A percentile compares a stretch with the other conserved stretches of the same genome.
Evolutionary conservation across 2,797 vertebrate genomes (phyloP).

Genomic region (Sciaenops ocellatus): DNA sequence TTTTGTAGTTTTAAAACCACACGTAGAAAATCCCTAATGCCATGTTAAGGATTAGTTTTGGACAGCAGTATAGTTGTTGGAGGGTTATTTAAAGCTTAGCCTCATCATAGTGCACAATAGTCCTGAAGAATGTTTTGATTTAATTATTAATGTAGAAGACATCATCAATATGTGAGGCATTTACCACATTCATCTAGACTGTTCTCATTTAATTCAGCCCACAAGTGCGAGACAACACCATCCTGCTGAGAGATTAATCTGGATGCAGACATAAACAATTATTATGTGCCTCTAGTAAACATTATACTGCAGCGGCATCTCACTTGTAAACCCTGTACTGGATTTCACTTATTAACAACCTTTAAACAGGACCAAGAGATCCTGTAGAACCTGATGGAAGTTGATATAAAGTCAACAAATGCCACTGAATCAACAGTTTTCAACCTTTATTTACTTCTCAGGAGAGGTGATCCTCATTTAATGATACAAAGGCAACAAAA

Average conservation of each 20-base stretch:
- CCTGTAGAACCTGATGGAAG: not conserved
- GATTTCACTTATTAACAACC: not conserved
- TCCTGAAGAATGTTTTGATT: slow-evolving; percentile 16
- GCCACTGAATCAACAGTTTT: not conserved
- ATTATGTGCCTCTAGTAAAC: no score
- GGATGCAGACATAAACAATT: slow-evolving; percentile 33
- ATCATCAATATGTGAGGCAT: slow-evolving; percentile 28
- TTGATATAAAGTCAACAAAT: not conserved
- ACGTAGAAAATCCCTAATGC: not conserved
- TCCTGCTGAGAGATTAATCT: slow-evolving; percentile 9
- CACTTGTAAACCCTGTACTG: not conserved
- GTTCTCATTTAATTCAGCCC: slow-evolving; percentile 40
- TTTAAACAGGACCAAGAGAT: not conserved
- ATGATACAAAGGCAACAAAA: no score
- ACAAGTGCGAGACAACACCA: slow-evolving; percentile 20
- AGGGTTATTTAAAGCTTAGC: slow-evolving; percentile 28
- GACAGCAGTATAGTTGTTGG: not conserved
- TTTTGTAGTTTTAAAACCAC: no score
- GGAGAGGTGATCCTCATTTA: no score
- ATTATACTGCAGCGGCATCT: not conserved
- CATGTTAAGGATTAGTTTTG: not conserved
- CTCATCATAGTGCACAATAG: not conserved
- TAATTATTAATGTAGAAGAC: slow-evolving; percentile 9
- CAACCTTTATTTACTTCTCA: no score
- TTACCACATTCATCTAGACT: slow-evolving; percentile 25